Conservation (phyloP, 2,888 invertebrate species). For the Cantharis lateralis region DNA sequence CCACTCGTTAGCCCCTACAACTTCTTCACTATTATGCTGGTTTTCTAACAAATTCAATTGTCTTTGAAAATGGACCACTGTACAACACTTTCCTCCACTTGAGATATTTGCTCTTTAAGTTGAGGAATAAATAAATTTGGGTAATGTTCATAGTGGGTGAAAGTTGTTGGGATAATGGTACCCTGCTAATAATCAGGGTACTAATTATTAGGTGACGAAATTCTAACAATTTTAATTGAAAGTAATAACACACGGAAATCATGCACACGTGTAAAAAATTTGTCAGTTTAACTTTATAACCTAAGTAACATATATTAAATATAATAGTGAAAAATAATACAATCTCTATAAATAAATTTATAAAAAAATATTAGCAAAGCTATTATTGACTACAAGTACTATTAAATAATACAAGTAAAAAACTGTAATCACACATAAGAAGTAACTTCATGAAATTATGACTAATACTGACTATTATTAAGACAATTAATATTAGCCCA, state of each 20-base stretch:
- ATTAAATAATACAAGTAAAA: not conserved
- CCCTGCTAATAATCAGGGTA: not conserved
- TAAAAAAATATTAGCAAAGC: not conserved
- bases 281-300: not conserved
- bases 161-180: too few species aligned
- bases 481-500: not conserved
- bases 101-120: too few species aligned
- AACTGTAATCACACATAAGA: not conserved
- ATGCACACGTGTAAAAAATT: not conserved
- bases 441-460: not conserved
- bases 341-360: not conserved
- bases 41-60: too few species aligned
- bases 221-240: not conserved
- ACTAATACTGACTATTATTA: not conserved
- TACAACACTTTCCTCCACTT: too few species aligned
- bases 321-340: not conserved
- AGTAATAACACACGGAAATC: not conserved
- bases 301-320: not conserved
- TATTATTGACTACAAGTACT: not conserved
- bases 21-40: too few species aligned
- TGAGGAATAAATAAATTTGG: too few species aligned
- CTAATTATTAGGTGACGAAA: not conserved
- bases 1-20: too few species aligned
- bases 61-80: too few species aligned
- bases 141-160: too few species aligned